A percentile compares a stretch with the other conserved stretches of the same genome.
These are phyloP conservation scores for Neoascia interrupta DNA, from an alignment of 2,888 invertebrate genomes.

Conservation along the genomic window DNA sequence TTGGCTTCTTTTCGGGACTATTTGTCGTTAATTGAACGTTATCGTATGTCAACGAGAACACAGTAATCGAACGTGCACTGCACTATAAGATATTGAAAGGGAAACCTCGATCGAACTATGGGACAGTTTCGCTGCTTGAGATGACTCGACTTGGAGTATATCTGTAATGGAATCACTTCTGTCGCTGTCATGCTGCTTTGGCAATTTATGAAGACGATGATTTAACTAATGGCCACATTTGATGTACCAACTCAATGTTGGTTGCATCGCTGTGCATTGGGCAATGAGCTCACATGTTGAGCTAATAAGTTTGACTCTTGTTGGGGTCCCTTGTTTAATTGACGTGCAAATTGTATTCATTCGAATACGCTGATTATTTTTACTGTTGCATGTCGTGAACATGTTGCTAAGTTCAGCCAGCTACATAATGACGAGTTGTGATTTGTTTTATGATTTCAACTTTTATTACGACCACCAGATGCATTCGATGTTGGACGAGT, in stretches of 20 bases:
- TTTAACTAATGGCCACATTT: constrained; percentile 40
- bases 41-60: constrained; percentile 39
- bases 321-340: constrained; percentile 29
- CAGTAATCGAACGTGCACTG: background rate
- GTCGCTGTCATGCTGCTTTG: constrained; percentile 50
- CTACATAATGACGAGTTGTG: no score
- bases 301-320: constrained; percentile 44
- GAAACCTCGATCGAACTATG: constrained; percentile 34
- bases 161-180: constrained; percentile 35
- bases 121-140: constrained; percentile 48
- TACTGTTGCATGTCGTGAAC: constrained; percentile 35
- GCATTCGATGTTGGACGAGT: constrained; percentile 1
- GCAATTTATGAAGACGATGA: constrained; percentile 65
- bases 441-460: no score
- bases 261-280: constrained; percentile 2
- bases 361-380: constrained; percentile 41
- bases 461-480: no score
- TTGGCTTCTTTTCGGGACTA: constrained; percentile 44
- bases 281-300: constrained; percentile 23
- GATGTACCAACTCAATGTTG: constrained; percentile 26
- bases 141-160: constrained; percentile 24
- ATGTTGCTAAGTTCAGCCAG: no score
- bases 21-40: constrained; percentile 65
- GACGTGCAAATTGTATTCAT: constrained; percentile 67
- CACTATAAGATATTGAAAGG: constrained; percentile 33